Percentiles rank a stretch among this genome's conserved stretches.
phyloP scores from a whole-genome alignment of 2,797 vertebrate genomes.

The Macroramphosus scolopax region DNA sequence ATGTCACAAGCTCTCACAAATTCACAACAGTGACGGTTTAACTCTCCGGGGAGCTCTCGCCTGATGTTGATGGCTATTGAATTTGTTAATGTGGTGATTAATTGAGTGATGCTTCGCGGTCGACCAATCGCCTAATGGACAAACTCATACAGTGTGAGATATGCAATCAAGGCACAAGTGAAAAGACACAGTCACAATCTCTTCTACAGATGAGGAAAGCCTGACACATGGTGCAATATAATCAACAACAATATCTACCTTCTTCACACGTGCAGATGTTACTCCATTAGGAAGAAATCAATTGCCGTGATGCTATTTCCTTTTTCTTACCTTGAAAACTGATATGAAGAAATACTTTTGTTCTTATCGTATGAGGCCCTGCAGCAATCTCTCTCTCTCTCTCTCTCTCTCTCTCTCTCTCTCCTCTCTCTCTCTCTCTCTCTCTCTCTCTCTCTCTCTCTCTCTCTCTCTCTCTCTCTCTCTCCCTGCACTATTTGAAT shows the following conservation, averaged over 20 bases:
- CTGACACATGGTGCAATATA: too few relatives aligned
- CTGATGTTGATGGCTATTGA: constrained; percentile 66
- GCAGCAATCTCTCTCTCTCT: too few relatives aligned
- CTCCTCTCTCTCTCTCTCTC: constrained; percentile 39
- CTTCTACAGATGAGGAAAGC: constrained; percentile 4
- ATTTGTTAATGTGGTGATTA: constrained; percentile 70
- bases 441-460: constrained; percentile 38
- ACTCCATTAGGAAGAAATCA: too few relatives aligned
- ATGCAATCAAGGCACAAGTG: constrained; percentile 53
- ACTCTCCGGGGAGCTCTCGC: too few relatives aligned
- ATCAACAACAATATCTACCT: too few relatives aligned
- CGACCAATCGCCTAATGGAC: constrained; percentile 70
- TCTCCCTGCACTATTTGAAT: constrained; percentile 70
- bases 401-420: too few relatives aligned
- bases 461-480: constrained; percentile 17
- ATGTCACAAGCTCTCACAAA: constrained; percentile 38
- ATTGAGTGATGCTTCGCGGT: constrained; percentile 50
- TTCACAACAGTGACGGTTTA: constrained; percentile 22
- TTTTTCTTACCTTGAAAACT: constrained; percentile 68
- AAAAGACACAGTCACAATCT: constrained; percentile 32
- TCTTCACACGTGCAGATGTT: too few relatives aligned
- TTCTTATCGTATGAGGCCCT: constrained; percentile 46
- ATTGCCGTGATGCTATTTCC: constrained; percentile 13
- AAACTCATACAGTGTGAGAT: constrained; percentile 58
- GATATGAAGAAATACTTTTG: constrained; percentile 19